Base-by-base conservation (phyloP, 2,888 invertebrate genomes). In the Ennomos quercinarius region DNA sequence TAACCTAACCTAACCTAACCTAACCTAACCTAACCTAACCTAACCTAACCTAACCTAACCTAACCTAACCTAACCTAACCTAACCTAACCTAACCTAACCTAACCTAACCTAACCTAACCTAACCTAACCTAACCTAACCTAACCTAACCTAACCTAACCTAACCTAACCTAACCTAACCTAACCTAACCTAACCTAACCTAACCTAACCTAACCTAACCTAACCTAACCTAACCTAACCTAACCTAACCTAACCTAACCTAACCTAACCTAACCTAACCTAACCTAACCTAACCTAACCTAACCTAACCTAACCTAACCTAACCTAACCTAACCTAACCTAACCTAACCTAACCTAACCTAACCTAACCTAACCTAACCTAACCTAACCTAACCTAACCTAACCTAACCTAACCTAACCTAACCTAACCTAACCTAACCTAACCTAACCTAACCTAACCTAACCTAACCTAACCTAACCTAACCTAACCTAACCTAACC, bases 31-130 rank as follows among this genome's bases (percentile, higher is more conserved):
- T 45, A 45, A 45, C 44, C 44, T 45, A 45, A 45, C 55, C 60
- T 55, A 60, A 60, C 60, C 60, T 60, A 60, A 60, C 60, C 60
- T 60, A 61, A 66, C 60, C 57, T 58, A 57, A 61, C 63, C 57
- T 56, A 60, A 61, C 59, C 59, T 55, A 57, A 62, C 60, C 62
- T 60, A 62, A 62, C 65, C 57, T 57, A 67, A 67, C 63, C 63
- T 64, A 67, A 67, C 64, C 63, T 65, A 64, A 64, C 64, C 63
- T 60, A 64, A 45, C 44, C 44, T 45, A 45, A 45, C 44, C 44
- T 45, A n/a, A n/a, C n/a, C n/a, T n/a, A n/a, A n/a, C n/a, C n/a
- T n/a, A n/a, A n/a, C n/a, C n/a, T n/a, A n/a, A n/a, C n/a, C n/a
- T n/a, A n/a, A n/a, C n/a, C n/a, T n/a, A n/a, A n/a, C n/a, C n/a